Conservation (phyloP, 1,140 invertebrate species). For the Oscheius sp. region DNA sequence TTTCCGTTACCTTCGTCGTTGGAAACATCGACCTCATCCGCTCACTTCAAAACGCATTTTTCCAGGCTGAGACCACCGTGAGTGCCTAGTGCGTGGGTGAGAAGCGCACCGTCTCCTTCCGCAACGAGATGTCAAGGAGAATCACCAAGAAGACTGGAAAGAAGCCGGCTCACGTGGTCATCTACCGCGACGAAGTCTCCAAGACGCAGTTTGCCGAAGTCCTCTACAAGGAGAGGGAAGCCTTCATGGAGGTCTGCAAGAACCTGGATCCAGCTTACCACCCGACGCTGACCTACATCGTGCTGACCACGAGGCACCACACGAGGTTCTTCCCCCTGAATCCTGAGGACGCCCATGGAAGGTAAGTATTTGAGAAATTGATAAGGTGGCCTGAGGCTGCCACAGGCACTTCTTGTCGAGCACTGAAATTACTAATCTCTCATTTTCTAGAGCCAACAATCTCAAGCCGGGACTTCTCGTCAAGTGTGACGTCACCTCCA, state of each 20-base stretch:
- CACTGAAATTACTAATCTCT: too few relatives aligned
- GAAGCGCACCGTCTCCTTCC: not conserved
- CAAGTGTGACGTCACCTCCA: not conserved
- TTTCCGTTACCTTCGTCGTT: too few relatives aligned
- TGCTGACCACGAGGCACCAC: constrained; percentile 23
- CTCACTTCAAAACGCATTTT: too few relatives aligned
- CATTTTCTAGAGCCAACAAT: not conserved
- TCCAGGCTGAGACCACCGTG: not conserved
- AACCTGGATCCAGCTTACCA: not conserved
- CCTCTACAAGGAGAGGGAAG: constrained; percentile 13
- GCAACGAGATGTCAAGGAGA: not conserved
- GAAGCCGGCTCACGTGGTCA: constrained; percentile 16
- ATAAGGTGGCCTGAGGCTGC: too few relatives aligned
- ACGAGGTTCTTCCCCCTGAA: constrained; percentile 18
- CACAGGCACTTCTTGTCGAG: too few relatives aligned
- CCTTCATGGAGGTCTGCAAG: not conserved
- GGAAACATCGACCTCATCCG: too few relatives aligned
- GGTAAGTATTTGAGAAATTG: too few relatives aligned
- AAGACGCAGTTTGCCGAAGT: constrained; percentile 18
- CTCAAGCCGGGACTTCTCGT: not conserved
- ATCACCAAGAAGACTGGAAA: not conserved
- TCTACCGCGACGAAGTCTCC: constrained; percentile 12
- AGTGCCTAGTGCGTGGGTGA: not conserved
- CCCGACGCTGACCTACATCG: constrained; percentile 27
- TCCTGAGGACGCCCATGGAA: not conserved